A percentile compares a stretch with the other conserved stretches of the same genome.
Conservation (phyloP, 2,797 vertebrate species). For the Neostethus bicornis region DNA sequence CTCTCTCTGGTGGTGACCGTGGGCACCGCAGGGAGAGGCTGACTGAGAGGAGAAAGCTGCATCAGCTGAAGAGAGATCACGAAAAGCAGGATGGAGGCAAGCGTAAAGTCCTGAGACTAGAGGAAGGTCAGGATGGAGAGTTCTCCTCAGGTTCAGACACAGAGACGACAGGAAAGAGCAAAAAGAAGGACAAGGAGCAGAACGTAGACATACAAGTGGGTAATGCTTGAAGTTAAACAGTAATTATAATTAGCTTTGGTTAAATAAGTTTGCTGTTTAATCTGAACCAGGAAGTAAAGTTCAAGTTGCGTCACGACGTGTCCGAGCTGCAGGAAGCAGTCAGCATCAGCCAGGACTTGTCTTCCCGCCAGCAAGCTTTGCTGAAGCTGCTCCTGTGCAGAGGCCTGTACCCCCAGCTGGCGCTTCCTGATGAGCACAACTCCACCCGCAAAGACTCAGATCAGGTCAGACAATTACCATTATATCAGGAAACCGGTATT, state of each 20-base stretch:
- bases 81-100: conserved; percentile 74
- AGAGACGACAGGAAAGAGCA: conserved; percentile 47
- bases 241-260: neutral
- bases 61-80: conserved; percentile 84
- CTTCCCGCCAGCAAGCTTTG: conserved; percentile 78
- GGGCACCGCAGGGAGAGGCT: conserved; percentile 76
- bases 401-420: conserved; percentile 92
- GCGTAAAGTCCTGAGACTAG: conserved; percentile 85
- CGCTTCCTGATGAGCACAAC: conserved; percentile 87
- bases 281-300: conserved; percentile 88
- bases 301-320: conserved; percentile 89
- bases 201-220: conserved; percentile 89
- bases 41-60: conserved; percentile 82
- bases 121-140: conserved; percentile 76
- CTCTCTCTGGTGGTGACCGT: conserved; percentile 50
- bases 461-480: conserved; percentile 76
- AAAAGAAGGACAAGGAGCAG: conserved; percentile 42
- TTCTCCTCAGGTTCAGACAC: conserved; percentile 78
- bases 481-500: neutral
- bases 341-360: conserved; percentile 75
- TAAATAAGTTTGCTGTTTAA: conserved; percentile 10
- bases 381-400: conserved; percentile 88
- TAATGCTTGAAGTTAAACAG: neutral
- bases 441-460: conserved; percentile 89
- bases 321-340: conserved; percentile 83